Base-by-base conservation (phyloP, 2,888 invertebrate genomes). In the Neoaliturus tenellus region DNA sequence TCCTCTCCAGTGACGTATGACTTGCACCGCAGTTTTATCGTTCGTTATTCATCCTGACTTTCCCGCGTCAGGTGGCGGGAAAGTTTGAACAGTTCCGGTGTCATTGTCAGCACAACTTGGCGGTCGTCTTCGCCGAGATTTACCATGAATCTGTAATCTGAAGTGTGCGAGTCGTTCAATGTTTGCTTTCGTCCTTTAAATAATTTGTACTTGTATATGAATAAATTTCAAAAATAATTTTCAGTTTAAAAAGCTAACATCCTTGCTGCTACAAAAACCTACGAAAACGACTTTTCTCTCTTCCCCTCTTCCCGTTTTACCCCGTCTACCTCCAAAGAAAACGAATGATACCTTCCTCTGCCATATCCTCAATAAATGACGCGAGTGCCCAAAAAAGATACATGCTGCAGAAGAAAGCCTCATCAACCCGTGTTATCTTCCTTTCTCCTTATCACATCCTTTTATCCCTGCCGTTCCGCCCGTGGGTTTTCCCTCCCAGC, bases 51-150 rank as follows among this genome's bases (percentile, higher is more conserved):
- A 71, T 6, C 20, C n/a, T 39, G 23, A 41, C 71, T 71, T 71
- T 71, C 71, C 71, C 25, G 23, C 41, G 71, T 4, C 71, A 71
- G 35, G 71, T 71, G 71, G n/a, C 20, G 71, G 71, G 71, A 71
- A 71, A 71, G 71, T 71, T 23, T 23, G 39, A 41, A 25, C 71
- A 39, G 23, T 41, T 67, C 20, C 25, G 25, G 20, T 67, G 33
- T 1, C 67, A 62, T 23, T 28, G 17, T 5, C 67, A 67, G 1
- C 4, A 48, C 48, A 48, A 17, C 3, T 3, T 48, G 14, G 48
- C 20, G 55, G 5, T 12, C 25, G 8, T 55, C 23, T 4, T 23
- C 23, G 25, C 25, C 25, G 55, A 23, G 3, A 2, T 55, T 55
- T 48, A 3, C 17, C 48, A 48, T 48, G 5, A n/a, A n/a, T n/a